These are phyloP conservation scores for Alsophila aescularia DNA, from an alignment of 2,888 invertebrate genomes.

Conservation along the genomic window DNA sequence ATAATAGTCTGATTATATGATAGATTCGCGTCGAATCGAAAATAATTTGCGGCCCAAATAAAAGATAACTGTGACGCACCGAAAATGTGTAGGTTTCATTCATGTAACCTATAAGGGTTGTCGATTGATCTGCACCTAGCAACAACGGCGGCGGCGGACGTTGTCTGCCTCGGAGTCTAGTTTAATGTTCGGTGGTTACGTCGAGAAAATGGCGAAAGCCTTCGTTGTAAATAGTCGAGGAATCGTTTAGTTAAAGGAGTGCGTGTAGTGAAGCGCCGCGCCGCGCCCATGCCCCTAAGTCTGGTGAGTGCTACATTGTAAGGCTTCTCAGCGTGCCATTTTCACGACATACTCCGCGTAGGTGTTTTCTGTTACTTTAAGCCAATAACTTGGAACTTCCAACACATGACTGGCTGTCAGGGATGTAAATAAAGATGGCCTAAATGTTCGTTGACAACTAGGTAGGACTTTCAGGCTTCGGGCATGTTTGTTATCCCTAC, in stretches of 20 bases:
- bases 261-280: conserved; percentile 69
- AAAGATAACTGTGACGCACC: conserved; percentile 57
- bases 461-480: not conserved
- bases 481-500: not conserved
- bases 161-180: conserved; percentile 57
- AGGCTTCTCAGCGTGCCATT: conserved; percentile 78
- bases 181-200: conserved; percentile 67
- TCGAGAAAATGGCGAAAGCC: conserved; percentile 64
- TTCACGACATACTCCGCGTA: conserved; percentile 60
- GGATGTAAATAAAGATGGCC: conserved; percentile 27
- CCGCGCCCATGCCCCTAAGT: conserved; percentile 82
- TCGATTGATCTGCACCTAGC: conserved; percentile 74
- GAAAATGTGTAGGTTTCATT: conserved; percentile 76
- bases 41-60: conserved; percentile 39
- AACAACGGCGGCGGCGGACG: conserved; percentile 69
- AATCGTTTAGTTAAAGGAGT: conserved; percentile 76
- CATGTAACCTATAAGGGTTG: conserved; percentile 73
- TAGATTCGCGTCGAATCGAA: conserved; percentile 24
- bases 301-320: conserved; percentile 81
- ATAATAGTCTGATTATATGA: conserved; percentile 8
- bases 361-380: conserved; percentile 51
- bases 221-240: conserved; percentile 69
- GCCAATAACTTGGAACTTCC: conserved; percentile 50
- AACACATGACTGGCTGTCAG: conserved; percentile 35
- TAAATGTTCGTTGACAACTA: conserved; percentile 19